Evolutionary conservation across 2,797 vertebrate genomes (phyloP), one percentile per base, ranked within the genome.

Genomic region (Delichon dasypus): DNA sequence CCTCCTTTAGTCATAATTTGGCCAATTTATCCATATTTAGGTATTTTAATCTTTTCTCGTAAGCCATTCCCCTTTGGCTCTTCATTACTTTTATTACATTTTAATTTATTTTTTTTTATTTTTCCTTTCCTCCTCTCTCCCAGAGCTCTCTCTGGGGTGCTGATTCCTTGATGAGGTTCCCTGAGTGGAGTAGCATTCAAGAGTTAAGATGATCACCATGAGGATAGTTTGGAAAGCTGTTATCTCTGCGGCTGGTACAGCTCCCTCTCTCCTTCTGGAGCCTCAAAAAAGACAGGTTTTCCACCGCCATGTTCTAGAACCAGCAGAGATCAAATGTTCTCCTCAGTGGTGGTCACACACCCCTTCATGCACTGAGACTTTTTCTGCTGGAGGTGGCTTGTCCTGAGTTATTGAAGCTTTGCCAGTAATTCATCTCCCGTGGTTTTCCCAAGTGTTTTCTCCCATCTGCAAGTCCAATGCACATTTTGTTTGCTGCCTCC

Each of bases 1-100:
- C 66, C 78, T 81, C 64, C 55, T 83, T 94, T 92, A 96, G 66
- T 95, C 90, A 94, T 36, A 67, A 87, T 78, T 91, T 96, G 92
- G 93, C 64, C 54, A 68, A 77, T 4, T 77, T 34, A 80, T 15
- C 53, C 53, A 15, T 78, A 73, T 70, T 92, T 82, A 60, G 14
- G 32, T 65, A 38, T 76, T 93, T 86, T 44, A 79, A 48, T 90
- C 12, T 93, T 77, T 72, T 90, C 85, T 90, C 1, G 0, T 83
- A 87, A 94, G 29, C 23, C 36, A 13, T 42, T 88, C 66, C 36
- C 23, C 13, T 86, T 76, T 66, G 66, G 34, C 13, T 77, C 17
- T 65, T 75, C 27, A 30, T 76, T 10, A 14, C 16, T 93, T 88
- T 87, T 71, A 61, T 51, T 81, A n/a, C 9, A 7, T 61, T 62